Percentiles rank a stretch among this genome's conserved stretches.
phyloP scores from a whole-genome alignment of 64 coral and sea anemone genomes.

The Porites lutea region DNA sequence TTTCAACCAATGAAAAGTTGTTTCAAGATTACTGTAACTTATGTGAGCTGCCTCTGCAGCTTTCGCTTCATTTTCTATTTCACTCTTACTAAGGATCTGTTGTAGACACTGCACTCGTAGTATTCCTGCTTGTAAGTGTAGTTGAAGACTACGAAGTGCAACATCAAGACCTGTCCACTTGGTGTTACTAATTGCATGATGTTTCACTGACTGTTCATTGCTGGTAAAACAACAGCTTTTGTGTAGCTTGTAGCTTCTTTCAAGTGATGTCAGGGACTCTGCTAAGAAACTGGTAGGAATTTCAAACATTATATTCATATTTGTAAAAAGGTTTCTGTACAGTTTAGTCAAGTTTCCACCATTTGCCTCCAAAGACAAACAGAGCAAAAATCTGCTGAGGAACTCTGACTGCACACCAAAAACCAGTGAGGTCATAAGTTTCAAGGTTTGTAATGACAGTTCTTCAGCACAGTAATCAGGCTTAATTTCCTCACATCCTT shows the following conservation, averaged over 20 bases:
- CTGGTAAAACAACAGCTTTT: conserved; percentile 48
- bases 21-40: conserved; percentile 16
- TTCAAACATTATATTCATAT: conserved; percentile 45
- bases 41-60: background rate
- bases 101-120: conserved; percentile 55
- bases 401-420: conserved; percentile 79
- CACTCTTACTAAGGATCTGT: conserved; percentile 28
- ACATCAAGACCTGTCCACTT: conserved; percentile 54
- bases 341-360: background rate
- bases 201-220: conserved; percentile 6
- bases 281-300: conserved; percentile 24
- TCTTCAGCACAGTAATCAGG: background rate
- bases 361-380: conserved; percentile 57
- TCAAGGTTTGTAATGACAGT: conserved; percentile 77
- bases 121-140: conserved; percentile 70
- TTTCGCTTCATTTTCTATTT: conserved; percentile 16
- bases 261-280: conserved; percentile 38
- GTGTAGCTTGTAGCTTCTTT: conserved; percentile 79
- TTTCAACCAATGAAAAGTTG: conserved; percentile 55
- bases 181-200: background rate
- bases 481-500: conserved; percentile 7
- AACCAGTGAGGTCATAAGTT: conserved; percentile 56
- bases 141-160: conserved; percentile 84
- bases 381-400: conserved; percentile 73
- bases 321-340: conserved; percentile 7